Evolutionary conservation across 2,113 vertebrate species (phyloP), one percentile per base, ranked within the genome.

Genomic region (Pachyramphus minor): DNA sequence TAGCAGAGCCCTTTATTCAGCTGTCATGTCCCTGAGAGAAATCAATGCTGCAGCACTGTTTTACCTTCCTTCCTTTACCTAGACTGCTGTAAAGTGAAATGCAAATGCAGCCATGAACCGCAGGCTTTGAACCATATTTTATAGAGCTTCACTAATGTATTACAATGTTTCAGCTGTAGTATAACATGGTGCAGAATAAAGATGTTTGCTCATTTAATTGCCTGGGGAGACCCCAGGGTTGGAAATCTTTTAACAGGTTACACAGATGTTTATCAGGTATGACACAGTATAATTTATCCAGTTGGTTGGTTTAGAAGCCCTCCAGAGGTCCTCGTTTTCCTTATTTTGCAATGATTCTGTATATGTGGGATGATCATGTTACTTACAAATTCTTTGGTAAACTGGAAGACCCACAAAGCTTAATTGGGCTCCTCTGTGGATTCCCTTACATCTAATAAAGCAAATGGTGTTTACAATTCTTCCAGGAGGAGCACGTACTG

Each of bases 1-100:
- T 95, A 91, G 78, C 77, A 71, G 84, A 92, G 83, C 30, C 64
- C 44, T 94, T 93, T 87, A 55, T 85, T 68, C 69, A 87, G 85
- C 78, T 73, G 30, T 62, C 53, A 60, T 55, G 50, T 91, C 73
- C 52, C 92, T 92, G 83, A 71, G 60, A 91, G n/a, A 94, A 94
- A 76, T 91, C 89, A 79, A 72, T 96, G 75, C 44, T 58, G 33
- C 53, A 75, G 67, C n/a, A 21, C 35, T 53, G 49, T 92, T 93
- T 93, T 87, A 72, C 59, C 41, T 50, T 91, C 49, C 49, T 44
- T 71, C 25, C 81, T 44, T 86, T 59, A 64, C 71, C 49, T 71
- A 87, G 59, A 35, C n/a, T 41, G 18, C 66, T 52, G 56, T 76
- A 93, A 92, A 94, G 25, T 37, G 55, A 95, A 94, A 84, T 78